Evolutionary conservation across 92 coral and sea anemone genomes (phyloP), one percentile per base, ranked within the genome.

Genomic region (Epizoanthus ramosus): DNA sequence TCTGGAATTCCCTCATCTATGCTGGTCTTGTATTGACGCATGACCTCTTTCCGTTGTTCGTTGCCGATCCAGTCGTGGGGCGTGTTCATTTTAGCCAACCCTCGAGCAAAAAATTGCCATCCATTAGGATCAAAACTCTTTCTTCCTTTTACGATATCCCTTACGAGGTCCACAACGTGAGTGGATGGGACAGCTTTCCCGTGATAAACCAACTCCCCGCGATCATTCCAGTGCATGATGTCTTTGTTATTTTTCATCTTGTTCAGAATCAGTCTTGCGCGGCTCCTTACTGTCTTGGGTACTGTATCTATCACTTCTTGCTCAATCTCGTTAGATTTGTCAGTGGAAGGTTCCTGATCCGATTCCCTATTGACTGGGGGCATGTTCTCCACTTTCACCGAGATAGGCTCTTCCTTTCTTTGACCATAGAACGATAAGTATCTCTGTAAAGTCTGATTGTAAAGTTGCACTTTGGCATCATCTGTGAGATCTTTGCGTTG

Each of bases 141-240:
- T 14, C 89, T 47, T 0, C 45, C 76, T 25, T 76, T 70, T 14
- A 81, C 28, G 58, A 63, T 47, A 50, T 80, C 85, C 4, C 85
- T 80, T 14, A 79, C 76, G 22, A 85, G 68, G 79, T 79, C 89
- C 3, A 59, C 84, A 71, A 88, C 28, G 54, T 88, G 91, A 31
- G 85, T 74, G 3, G 86, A 88, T 3, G 88, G 16, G 21, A 88
- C 33, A 0, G 85, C 71, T 68, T 54, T 25, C 23, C 79, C 50
- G 57, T 85, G 73, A 37, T 63, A 85, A 41, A 79, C 14, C 61
- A 85, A 57, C 83, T 85, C 81, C n/a, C 88, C 79, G 1, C 43
- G 43, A 6, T 37, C 43, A 37, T 37, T 37, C 43, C 43, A 37
- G 3, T 37, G 43, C 43, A 85, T 47, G 21, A 79, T 57, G 17